Evolutionary conservation across 2,888 invertebrate genomes (phyloP).

Genomic region (Caenorhabditis sp.): DNA sequence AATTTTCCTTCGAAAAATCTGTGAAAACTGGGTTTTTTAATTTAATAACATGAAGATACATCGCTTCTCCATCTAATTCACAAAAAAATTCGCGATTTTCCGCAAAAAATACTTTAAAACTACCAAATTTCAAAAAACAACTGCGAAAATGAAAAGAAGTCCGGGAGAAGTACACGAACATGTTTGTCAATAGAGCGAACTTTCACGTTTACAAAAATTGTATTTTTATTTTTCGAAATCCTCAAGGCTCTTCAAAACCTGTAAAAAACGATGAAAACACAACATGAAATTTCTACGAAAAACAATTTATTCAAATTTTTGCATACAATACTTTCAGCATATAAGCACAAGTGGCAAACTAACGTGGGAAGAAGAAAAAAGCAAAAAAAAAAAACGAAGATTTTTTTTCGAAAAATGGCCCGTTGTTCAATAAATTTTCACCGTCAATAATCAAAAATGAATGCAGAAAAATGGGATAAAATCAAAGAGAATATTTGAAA

Average conservation of each 20-base stretch:
- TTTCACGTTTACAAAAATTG: background rate
- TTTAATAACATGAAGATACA: too few relatives aligned
- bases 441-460: background rate
- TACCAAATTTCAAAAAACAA: too few relatives aligned
- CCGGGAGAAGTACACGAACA: background rate
- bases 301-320: background rate
- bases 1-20: too few relatives aligned
- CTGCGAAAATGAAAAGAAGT: background rate
- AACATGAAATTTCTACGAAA: background rate
- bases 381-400: background rate
- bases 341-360: background rate
- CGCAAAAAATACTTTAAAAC: too few relatives aligned
- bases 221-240: background rate
- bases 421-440: background rate
- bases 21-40: too few relatives aligned
- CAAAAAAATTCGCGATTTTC: too few relatives aligned
- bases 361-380: background rate
- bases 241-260: background rate
- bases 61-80: too few relatives aligned
- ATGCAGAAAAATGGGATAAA: background rate
- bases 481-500: background rate
- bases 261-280: background rate
- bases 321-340: background rate
- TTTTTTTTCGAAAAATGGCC: background rate
- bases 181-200: background rate